Percentiles rank a stretch among this genome's conserved stretches.
phyloP scores from a whole-genome alignment of 2,797 vertebrate species.

The Premnoplex brunnescens region DNA sequence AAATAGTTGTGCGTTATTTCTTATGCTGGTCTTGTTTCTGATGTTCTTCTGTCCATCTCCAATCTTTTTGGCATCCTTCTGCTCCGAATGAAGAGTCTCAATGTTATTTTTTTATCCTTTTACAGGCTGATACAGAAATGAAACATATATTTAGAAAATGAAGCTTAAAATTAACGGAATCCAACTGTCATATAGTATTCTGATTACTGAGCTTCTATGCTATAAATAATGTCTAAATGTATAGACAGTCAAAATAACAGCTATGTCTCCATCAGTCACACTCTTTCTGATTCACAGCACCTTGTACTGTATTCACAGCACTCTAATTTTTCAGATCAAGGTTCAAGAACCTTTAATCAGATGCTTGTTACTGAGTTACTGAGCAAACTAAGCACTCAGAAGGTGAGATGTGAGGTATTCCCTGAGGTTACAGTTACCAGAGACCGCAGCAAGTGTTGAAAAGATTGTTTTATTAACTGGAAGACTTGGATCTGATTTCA shows the following conservation, averaged over 20 bases:
- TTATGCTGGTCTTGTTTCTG: not conserved
- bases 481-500: not conserved
- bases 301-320: not conserved
- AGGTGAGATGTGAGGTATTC: not conserved
- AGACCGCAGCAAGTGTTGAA: not conserved
- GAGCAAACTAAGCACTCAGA: not conserved
- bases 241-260: not conserved
- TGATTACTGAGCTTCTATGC: not conserved
- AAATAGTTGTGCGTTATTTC: not conserved
- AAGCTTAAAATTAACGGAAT: not conserved
- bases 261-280: not conserved
- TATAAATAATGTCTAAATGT: not conserved
- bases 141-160: not conserved
- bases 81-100: not conserved
- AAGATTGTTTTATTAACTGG: not conserved
- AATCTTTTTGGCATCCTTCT: not conserved
- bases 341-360: not conserved
- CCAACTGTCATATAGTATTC: not conserved
- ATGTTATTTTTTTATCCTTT: not conserved
- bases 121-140: not conserved
- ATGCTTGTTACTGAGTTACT: not conserved
- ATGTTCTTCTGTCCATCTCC: not conserved
- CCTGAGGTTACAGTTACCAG: not conserved
- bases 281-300: not conserved
- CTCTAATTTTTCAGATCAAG: not conserved